These are phyloP conservation scores for Cataglyphis hispanica DNA, from an alignment of 1,140 invertebrate species.

Conservation along the genomic window DNA sequence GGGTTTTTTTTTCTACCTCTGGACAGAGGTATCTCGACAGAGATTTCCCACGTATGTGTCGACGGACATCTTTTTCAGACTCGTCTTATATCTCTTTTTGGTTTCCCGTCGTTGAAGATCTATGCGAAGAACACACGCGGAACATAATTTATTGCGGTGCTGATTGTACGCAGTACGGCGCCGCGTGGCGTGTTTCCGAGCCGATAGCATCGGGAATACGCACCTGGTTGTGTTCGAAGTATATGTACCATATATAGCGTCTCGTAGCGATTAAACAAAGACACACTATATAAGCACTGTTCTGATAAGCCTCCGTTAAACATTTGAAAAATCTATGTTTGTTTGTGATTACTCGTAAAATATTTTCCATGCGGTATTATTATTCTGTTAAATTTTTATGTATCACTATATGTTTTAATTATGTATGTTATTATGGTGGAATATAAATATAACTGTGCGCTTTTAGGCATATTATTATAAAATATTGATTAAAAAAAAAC, in stretches of 20 bases:
- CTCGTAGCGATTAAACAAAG: constrained; percentile 71
- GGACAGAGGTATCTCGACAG: neutral
- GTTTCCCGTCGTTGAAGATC: constrained; percentile 69
- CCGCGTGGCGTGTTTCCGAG: constrained; percentile 72
- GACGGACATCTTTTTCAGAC: constrained; percentile 25
- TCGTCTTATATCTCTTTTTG: constrained; percentile 23
- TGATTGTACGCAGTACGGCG: constrained; percentile 75
- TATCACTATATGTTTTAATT: constrained; percentile 1
- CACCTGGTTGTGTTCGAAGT: constrained; percentile 68
- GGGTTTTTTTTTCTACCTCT: neutral
- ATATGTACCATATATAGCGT: constrained; percentile 52
- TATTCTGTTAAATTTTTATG: constrained; percentile 20
- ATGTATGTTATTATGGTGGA: neutral
- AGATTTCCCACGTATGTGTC: constrained; percentile 46
- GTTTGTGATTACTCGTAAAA: constrained; percentile 56
- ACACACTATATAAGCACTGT: constrained; percentile 59
- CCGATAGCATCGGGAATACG: constrained; percentile 73
- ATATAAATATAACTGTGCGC: neutral
- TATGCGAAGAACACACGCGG: constrained; percentile 68
- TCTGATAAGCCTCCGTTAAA: constrained; percentile 68
- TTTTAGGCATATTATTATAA: neutral
- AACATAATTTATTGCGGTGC: constrained; percentile 73
- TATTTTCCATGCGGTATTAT: constrained; percentile 31
- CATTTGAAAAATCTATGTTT: constrained; percentile 65
- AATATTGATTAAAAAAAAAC: neutral